Evolutionary conservation across 37 sponge, comb jelly and placozoan genomes (phyloP).

Genomic region (Mnemiopsis leidyi): DNA sequence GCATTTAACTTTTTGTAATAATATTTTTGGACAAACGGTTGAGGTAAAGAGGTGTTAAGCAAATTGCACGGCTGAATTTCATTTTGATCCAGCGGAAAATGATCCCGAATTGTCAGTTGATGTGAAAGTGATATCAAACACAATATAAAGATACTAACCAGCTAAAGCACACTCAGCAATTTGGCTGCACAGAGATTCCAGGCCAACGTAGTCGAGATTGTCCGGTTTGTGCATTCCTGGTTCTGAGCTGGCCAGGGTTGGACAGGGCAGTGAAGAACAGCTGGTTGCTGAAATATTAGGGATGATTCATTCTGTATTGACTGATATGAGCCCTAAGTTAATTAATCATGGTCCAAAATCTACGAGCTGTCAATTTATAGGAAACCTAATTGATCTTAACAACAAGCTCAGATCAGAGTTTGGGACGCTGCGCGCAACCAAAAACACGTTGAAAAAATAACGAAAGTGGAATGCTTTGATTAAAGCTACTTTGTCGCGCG

Average conservation of each 20-base stretch:
- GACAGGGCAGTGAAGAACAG: background rate
- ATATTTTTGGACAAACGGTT: too few species aligned
- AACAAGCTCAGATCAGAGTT: slow-evolving; percentile 8
- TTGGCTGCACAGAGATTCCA: slow-evolving; percentile 57
- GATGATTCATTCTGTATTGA: background rate
- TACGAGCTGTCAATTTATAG: too few species aligned
- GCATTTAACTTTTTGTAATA: too few species aligned
- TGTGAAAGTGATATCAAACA: too few species aligned
- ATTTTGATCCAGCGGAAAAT: background rate
- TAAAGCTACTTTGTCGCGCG: background rate
- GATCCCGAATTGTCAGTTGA: too few species aligned
- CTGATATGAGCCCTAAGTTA: background rate
- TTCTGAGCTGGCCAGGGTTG: background rate
- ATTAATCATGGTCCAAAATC: too few species aligned
- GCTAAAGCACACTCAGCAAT: slow-evolving; percentile 64
- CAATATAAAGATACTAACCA: too few species aligned
- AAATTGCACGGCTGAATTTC: too few species aligned
- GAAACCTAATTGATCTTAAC: too few species aligned
- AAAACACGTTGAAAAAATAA: slow-evolving; percentile 60
- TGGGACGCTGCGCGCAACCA: slow-evolving; percentile 19
- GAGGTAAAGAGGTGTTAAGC: too few species aligned
- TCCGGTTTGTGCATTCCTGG: background rate
- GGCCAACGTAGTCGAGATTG: background rate
- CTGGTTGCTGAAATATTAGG: background rate
- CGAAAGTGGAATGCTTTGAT: slow-evolving; percentile 14